Base-by-base conservation (phyloP, 2,888 invertebrate species). In the Eledone cirrhosa region DNA sequence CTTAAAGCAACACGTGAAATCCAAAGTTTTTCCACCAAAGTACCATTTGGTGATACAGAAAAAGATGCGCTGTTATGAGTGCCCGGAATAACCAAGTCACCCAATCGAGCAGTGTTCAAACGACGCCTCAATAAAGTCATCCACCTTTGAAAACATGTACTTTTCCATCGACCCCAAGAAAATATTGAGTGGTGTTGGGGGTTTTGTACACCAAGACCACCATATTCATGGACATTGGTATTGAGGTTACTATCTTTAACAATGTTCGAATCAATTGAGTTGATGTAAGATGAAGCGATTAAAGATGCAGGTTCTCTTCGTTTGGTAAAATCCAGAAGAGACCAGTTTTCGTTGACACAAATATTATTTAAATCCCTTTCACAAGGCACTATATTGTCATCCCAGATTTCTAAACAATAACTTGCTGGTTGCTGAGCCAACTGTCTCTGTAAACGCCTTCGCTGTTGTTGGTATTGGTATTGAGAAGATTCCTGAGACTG, bases 31-130 rank as follows among this genome's bases (percentile, higher is more conserved):
- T 76, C 76, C 19, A 76, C 19, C 48, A 76, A 16, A 16, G 48
- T 76, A 27, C 76, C 76, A 11, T 47, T 48, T 8, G 76, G 48
- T 11, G 76, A 76, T 11, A 76, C 48, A 27, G 76, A 76, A 19
- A 76, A 76, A 4, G 76, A 76, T 48, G 27, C 76, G 29, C 76
- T 76, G 76, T 76, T 76, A 27, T 76, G 76, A 0, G 76, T 76
- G 11, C 76, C 76, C 2, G 76, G 76, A 48, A 76, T 76, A n/a
- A 76, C 48, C 24, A 76, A 48, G 27, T 76, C 76, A 2, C 76
- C 76, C 19, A 76, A 27, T 29, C 76, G 47, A 0, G 29, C 29
- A 2, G 29, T 24, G 24, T 48, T 24, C 3, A 76, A 11, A 11
- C 29, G 47, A 2, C 48, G 48, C 29, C 47, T 48, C 47, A 76